These are phyloP conservation scores for Ceratosolen solmsi DNA, from an alignment of 1,140 invertebrate species.

Conservation along the genomic window DNA sequence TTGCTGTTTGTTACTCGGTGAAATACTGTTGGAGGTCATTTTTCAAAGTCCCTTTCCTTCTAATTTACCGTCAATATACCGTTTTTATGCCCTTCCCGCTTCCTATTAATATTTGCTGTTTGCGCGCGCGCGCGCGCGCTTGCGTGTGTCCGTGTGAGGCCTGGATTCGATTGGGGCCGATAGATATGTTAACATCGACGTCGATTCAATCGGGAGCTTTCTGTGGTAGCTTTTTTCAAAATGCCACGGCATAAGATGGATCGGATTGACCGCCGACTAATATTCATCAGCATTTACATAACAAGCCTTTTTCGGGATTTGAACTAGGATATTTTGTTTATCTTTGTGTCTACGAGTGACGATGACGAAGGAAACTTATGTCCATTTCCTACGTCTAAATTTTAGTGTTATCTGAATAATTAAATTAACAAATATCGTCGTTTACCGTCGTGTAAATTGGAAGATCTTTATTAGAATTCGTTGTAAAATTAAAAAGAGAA, in stretches of 20 bases:
- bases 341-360: not conserved
- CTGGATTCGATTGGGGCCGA: not conserved
- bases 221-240: not conserved
- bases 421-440: too few species aligned
- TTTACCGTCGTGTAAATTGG: too few species aligned
- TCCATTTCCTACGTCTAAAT: too few species aligned
- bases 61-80: not conserved
- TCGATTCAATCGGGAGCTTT: not conserved
- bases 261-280: not conserved
- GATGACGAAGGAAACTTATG: too few species aligned
- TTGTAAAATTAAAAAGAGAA: too few species aligned
- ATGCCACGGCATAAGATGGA: not conserved
- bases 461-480: too few species aligned
- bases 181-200: not conserved
- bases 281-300: not conserved
- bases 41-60: conserved; percentile 14
- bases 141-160: not conserved
- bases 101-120: too few species aligned
- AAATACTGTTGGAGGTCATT: not conserved
- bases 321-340: not conserved
- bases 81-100: too few species aligned
- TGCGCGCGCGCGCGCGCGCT: not conserved
- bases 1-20: not conserved
- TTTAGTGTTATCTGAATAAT: too few species aligned
- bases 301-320: not conserved